Conservation (phyloP, 2,888 invertebrate species). For the Clistopyga incitator region DNA sequence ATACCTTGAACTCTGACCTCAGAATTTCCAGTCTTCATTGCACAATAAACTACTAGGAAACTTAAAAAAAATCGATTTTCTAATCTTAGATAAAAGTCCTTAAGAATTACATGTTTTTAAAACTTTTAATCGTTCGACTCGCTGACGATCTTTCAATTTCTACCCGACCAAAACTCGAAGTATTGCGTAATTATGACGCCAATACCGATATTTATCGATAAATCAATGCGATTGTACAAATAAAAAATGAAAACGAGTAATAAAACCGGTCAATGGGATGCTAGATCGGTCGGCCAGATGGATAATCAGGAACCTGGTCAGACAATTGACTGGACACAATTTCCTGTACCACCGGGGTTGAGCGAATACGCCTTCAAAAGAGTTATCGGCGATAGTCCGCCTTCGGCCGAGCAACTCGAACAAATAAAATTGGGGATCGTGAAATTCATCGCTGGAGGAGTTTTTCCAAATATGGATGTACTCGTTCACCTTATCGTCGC, state of each 20-base stretch:
- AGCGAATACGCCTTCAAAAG: conserved; percentile 91
- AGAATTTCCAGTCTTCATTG: too few species aligned
- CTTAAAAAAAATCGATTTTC: too few species aligned
- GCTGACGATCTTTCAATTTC: not conserved
- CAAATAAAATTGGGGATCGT: conserved; percentile 91
- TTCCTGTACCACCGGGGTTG: conserved; percentile 91
- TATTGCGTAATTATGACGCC: not conserved
- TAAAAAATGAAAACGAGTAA: not conserved
- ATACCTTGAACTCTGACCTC: too few species aligned
- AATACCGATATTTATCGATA: not conserved
- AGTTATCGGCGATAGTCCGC: conserved; percentile 89
- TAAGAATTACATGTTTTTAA: not conserved
- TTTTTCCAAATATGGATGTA: conserved; percentile 91
- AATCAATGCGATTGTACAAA: not conserved
- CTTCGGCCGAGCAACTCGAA: conserved; percentile 93
- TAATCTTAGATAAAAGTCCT: too few species aligned
- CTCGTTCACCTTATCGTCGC: conserved; percentile 93
- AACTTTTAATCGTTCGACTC: not conserved
- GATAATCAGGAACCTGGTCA: conserved; percentile 84
- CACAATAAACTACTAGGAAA: too few species aligned
- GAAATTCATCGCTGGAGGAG: conserved; percentile 92
- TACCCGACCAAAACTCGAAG: not conserved
- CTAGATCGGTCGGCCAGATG: conserved; percentile 85
- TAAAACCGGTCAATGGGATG: conserved; percentile 47
- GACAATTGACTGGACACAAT: conserved; percentile 79